Percentiles rank a stretch among this genome's conserved stretches.
Evolutionary conservation across 1,140 invertebrate genomes (phyloP).

Genomic region (Drosophila nikananu): DNA sequence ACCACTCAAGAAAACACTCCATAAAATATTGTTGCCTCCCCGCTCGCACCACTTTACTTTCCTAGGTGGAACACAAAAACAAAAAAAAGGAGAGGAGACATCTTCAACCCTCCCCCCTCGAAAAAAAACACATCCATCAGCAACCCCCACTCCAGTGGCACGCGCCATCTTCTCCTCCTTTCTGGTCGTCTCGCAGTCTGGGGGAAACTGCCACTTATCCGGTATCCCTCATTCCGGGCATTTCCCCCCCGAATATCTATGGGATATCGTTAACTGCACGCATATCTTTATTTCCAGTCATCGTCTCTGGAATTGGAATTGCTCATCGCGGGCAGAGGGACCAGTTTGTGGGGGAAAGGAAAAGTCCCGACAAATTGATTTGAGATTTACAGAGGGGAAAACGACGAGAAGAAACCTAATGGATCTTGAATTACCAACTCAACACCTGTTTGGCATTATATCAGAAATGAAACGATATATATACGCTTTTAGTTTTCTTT

Average conservation of each 20-base stretch:
- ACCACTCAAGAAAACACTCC: constrained; percentile 78
- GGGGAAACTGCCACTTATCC: constrained; percentile 58
- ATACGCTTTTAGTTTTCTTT: not conserved
- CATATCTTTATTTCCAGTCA: constrained; percentile 30
- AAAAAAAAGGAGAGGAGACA: not conserved
- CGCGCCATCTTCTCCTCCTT: constrained; percentile 38
- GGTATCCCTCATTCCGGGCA: constrained; percentile 17
- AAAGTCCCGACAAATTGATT: constrained; percentile 24
- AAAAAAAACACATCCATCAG: not conserved
- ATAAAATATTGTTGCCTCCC: constrained; percentile 69
- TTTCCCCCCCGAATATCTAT: constrained; percentile 2
- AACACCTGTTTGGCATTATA: constrained; percentile 7
- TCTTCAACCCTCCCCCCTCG: not conserved
- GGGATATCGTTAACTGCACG: constrained; percentile 29
- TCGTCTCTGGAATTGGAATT: constrained; percentile 6
- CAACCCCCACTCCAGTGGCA: constrained; percentile 34
- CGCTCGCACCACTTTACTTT: too few relatives aligned
- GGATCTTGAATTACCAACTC: constrained; percentile 6
- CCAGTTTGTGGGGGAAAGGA: too few relatives aligned
- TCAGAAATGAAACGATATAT: not conserved
- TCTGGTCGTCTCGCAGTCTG: constrained; percentile 53
- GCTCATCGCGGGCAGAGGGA: constrained; percentile 6
- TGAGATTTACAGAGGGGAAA: not conserved
- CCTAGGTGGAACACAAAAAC: constrained; percentile 1
- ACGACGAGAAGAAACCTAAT: not conserved